phyloP scores from a whole-genome alignment of 2,113 vertebrate species.

The Alexandromys fortis region DNA sequence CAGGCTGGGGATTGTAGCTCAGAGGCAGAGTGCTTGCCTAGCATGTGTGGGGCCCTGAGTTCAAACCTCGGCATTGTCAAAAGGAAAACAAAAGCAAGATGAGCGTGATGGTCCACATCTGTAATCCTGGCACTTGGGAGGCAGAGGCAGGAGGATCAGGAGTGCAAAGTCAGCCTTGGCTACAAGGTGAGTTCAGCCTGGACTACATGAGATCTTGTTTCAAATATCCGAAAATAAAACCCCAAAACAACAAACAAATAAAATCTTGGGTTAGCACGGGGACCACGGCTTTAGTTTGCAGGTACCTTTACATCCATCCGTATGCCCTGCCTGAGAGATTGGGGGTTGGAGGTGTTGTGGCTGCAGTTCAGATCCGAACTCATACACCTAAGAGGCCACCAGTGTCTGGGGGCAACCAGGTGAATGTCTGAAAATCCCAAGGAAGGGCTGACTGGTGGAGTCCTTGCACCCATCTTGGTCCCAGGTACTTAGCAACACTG shows the following conservation, averaged over 20 bases:
- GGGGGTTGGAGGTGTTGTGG: background rate
- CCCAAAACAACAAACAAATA: background rate
- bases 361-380: background rate
- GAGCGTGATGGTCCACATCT: too few species aligned
- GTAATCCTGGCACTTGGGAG: background rate
- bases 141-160: background rate
- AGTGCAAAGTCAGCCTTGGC: background rate
- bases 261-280: background rate
- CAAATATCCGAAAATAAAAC: background rate
- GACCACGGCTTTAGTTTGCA: background rate
- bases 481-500: background rate
- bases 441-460: background rate
- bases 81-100: background rate
- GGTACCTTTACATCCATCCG: background rate
- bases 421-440: background rate
- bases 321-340: background rate
- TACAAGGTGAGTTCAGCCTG: background rate
- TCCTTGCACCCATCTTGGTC: too few species aligned
- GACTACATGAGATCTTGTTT: background rate
- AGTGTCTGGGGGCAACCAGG: background rate
- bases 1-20: background rate
- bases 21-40: background rate
- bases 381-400: background rate
- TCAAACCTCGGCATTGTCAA: background rate
- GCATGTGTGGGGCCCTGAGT: too few species aligned